Conservation (phyloP, 1,140 invertebrate species). For the Idris sp. region DNA sequence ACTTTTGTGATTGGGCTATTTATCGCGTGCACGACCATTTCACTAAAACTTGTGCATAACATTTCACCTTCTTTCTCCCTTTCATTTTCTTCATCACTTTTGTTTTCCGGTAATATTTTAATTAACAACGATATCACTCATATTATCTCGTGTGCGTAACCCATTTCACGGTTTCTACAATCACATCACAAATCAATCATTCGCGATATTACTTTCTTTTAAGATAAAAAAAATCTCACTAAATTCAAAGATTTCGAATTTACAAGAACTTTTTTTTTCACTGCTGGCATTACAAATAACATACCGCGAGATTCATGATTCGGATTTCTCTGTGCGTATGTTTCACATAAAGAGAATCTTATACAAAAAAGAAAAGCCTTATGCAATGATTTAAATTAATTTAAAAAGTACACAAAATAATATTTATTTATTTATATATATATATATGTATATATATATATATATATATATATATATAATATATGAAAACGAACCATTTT, state of each 20-base stretch:
- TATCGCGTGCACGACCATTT: constrained; percentile 48
- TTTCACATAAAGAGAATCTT: constrained; percentile 13
- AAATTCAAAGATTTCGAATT: constrained; percentile 23
- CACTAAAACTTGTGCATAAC: constrained; percentile 40
- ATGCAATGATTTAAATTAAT: constrained; percentile 33
- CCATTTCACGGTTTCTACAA: constrained; percentile 37
- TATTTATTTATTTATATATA: no score
- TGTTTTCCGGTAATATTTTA: constrained; percentile 63
- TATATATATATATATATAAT: no score
- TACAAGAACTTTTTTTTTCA: not conserved
- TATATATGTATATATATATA: no score
- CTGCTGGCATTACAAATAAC: constrained; percentile 5
- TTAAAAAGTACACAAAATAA: constrained; percentile 13
- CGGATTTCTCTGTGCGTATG: constrained; percentile 32
- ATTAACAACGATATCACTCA: constrained; percentile 71
- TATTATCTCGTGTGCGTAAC: constrained; percentile 72
- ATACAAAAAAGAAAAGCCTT: constrained; percentile 38
- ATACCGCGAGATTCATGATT: constrained; percentile 16
- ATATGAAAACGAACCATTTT: constrained; percentile 4
- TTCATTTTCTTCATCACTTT: no score
- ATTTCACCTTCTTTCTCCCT: no score
- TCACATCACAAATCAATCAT: constrained; percentile 49
- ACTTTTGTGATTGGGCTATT: constrained; percentile 75
- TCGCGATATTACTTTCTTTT: constrained; percentile 7
- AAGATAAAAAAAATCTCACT: constrained; percentile 1